A percentile compares a stretch with the other conserved stretches of the same genome.
Evolutionary conservation across 2,797 vertebrate genomes (phyloP).

Genomic region (Anguilla anguilla): DNA sequence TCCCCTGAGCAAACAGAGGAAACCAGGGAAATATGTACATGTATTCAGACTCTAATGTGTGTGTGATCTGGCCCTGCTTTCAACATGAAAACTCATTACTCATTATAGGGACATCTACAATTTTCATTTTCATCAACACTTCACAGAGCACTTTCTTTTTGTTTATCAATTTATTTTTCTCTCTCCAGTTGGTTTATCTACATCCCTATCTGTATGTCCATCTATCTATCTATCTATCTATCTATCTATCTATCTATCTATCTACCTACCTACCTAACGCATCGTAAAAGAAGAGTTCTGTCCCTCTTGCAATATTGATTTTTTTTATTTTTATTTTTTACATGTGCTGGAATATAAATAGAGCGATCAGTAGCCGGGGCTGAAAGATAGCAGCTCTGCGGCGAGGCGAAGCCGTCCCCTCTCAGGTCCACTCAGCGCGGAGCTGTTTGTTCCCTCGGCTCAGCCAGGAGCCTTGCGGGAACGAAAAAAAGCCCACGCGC

Average conservation of each 20-base stretch:
- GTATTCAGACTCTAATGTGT: neutral
- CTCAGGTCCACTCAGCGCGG: neutral
- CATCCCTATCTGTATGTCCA: neutral
- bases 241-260: too few relatives aligned
- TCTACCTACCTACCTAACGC: neutral
- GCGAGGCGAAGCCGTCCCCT: neutral
- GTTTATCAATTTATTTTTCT: neutral
- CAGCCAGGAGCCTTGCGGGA: conserved; percentile 2
- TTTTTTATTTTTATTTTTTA: neutral
- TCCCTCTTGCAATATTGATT: neutral
- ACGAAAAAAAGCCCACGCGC: neutral
- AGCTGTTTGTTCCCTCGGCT: conserved; percentile 18
- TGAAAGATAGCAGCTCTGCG: neutral
- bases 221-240: too few relatives aligned
- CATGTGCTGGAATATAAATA: neutral
- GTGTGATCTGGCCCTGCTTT: neutral
- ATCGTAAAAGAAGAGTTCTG: neutral
- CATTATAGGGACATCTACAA: neutral
- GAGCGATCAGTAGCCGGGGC: neutral
- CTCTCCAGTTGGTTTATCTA: neutral
- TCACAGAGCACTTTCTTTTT: neutral
- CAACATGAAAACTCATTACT: neutral
- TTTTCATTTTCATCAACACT: neutral
- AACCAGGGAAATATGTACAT: neutral
- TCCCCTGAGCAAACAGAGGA: neutral